Evolutionary conservation across 2,797 vertebrate species (phyloP).

Genomic region (Molossus alvarezi): DNA sequence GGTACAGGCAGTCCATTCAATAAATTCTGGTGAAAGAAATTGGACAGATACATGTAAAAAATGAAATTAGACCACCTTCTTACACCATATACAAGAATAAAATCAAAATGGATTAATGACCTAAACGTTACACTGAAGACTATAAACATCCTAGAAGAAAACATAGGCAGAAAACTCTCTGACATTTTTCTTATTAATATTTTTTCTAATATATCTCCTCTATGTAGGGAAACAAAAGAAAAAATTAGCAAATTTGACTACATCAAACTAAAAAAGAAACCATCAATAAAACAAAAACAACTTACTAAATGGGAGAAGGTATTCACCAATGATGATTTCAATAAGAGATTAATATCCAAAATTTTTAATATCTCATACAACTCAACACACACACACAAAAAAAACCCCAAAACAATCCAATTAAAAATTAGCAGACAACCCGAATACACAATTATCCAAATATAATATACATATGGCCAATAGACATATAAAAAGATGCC

Average conservation of each 20-base stretch:
- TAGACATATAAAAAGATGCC: no score
- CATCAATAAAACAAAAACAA: not conserved
- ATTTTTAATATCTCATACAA: not conserved
- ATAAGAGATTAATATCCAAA: not conserved
- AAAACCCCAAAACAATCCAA: not conserved
- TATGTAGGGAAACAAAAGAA: no score
- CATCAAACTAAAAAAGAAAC: not conserved
- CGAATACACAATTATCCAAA: not conserved
- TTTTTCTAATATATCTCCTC: no score
- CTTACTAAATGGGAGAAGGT: not conserved
- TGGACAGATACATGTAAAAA: not conserved
- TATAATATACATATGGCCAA: no score
- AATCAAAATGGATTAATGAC: not conserved
- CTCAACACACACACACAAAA: not conserved
- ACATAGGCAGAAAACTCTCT: not conserved
- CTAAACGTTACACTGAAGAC: not conserved
- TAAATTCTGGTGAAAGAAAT: not conserved
- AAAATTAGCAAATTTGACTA: not conserved
- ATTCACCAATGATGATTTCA: not conserved
- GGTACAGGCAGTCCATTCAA: not conserved
- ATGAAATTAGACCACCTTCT: not conserved
- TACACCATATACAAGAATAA: not conserved
- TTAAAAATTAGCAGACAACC: not conserved
- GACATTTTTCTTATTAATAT: not conserved
- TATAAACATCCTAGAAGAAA: not conserved